Evolutionary conservation across 1,140 invertebrate species (phyloP).

Genomic region (Rhopalosiphum padi): DNA sequence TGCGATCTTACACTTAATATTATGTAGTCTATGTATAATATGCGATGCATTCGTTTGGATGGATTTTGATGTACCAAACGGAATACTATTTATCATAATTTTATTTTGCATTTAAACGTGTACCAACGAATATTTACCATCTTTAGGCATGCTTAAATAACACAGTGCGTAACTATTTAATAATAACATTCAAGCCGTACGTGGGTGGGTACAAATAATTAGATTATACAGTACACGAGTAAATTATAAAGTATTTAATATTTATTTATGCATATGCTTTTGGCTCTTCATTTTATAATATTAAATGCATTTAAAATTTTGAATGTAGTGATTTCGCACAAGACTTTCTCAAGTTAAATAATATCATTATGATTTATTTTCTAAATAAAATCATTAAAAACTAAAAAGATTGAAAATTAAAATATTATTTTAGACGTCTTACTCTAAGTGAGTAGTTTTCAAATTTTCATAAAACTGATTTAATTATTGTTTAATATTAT

Average conservation of each 20-base stretch:
- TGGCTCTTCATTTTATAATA: background rate
- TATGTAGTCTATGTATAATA: background rate
- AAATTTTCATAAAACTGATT: no score
- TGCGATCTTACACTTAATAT: no score
- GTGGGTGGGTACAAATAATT: background rate
- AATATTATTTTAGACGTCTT: no score
- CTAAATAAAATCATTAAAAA: no score
- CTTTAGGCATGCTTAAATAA: background rate
- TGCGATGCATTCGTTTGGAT: background rate
- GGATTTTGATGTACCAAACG: background rate
- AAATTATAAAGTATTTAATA: constrained; percentile 14
- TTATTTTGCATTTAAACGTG: background rate
- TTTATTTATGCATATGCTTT: background rate
- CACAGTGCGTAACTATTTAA: background rate
- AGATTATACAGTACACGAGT: background rate
- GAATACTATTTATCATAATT: background rate
- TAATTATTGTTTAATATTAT: background rate
- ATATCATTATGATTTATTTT: no score
- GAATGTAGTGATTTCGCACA: no score
- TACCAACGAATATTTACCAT: background rate
- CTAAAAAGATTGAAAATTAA: no score
- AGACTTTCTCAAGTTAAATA: no score
- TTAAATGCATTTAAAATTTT: no score
- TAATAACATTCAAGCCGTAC: background rate
- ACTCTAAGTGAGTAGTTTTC: no score